Evolutionary conservation across 1,140 invertebrate genomes (phyloP).

Genomic region (Drosophila insularis): DNA sequence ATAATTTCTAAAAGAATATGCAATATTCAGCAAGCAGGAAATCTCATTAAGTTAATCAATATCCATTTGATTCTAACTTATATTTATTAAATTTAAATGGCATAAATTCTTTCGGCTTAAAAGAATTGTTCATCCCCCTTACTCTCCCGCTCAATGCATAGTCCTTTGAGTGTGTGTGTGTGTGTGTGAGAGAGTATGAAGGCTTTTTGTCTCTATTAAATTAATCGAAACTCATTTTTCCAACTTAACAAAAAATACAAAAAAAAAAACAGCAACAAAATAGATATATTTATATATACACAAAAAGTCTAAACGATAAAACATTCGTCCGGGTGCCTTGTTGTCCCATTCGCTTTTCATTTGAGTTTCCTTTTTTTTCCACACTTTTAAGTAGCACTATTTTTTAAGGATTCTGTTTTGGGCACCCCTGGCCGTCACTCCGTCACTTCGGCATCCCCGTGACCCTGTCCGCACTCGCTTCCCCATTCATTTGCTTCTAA

Average conservation of each 20-base stretch:
- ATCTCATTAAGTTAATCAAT: too few species aligned
- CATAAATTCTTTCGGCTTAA: too few species aligned
- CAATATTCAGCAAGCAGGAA: too few species aligned
- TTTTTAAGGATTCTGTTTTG: conserved; percentile 80
- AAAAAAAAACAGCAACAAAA: conserved; percentile 16
- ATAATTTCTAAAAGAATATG: too few species aligned
- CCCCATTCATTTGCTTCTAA: conserved; percentile 12
- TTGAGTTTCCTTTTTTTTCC: conserved; percentile 24
- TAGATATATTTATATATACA: background rate
- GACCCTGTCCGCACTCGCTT: background rate
- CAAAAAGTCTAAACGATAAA: conserved; percentile 80
- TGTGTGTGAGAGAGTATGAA: conserved; percentile 64
- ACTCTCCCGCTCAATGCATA: background rate
- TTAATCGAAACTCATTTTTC: conserved; percentile 82
- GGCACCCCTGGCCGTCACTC: conserved; percentile 24
- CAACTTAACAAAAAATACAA: conserved; percentile 73
- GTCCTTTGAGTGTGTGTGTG: background rate
- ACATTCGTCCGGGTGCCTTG: conserved; percentile 67
- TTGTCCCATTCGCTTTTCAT: conserved; percentile 53
- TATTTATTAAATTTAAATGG: background rate
- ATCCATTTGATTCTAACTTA: too few species aligned
- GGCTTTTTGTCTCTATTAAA: conserved; percentile 82
- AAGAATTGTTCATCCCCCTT: background rate
- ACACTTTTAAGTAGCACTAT: conserved; percentile 80
- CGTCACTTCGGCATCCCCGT: conserved; percentile 13